Conservation (phyloP, 2,797 vertebrate genomes). For the Rhinichthys osculus region DNA sequence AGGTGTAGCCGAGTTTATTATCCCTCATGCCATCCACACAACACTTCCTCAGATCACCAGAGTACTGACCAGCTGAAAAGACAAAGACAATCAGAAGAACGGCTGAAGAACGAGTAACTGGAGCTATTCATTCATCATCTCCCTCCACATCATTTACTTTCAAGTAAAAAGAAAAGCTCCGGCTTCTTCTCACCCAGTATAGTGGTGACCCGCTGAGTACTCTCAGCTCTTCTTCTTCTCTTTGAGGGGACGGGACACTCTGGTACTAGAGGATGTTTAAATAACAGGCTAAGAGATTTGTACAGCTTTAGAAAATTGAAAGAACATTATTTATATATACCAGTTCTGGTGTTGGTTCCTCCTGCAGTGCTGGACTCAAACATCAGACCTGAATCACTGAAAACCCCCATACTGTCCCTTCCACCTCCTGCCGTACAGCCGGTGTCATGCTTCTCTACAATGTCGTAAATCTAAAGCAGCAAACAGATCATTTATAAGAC, state of each 20-base stretch:
- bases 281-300: neutral
- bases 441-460: constrained; percentile 79
- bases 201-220: neutral
- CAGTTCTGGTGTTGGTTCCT: constrained; percentile 62
- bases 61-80: constrained; percentile 46
- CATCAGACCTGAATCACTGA: constrained; percentile 67
- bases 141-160: neutral
- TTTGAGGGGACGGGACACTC: constrained; percentile 28
- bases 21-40: constrained; percentile 54
- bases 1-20: constrained; percentile 42
- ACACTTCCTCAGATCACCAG: constrained; percentile 45
- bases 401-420: constrained; percentile 76
- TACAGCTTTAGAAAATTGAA: neutral
- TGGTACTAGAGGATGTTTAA: constrained; percentile 9
- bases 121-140: neutral
- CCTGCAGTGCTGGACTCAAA: constrained; percentile 58
- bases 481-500: neutral
- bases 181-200: constrained; percentile 33
- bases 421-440: constrained; percentile 81
- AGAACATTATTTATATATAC: constrained; percentile 19
- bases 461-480: constrained; percentile 77
- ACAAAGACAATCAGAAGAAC: constrained; percentile 11
- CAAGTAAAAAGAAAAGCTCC: neutral
- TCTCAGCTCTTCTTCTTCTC: constrained; percentile 40
- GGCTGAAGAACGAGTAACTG: neutral